phyloP scores from a whole-genome alignment of 2,113 vertebrate genomes.

The Riparia riparia region DNA sequence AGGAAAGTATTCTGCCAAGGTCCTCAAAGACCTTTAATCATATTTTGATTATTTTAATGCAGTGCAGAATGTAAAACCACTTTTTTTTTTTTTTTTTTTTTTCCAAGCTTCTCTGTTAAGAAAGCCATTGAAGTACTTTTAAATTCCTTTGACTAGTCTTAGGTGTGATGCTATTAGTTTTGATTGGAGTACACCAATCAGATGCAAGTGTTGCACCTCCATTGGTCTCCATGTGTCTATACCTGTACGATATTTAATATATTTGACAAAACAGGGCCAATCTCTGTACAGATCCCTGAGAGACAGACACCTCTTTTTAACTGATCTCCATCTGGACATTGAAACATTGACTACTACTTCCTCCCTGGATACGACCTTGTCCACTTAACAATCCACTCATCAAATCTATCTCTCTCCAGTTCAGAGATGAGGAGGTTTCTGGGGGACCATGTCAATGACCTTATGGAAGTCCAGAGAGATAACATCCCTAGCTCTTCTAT shows the following conservation, averaged over 20 bases:
- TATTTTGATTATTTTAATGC: background rate
- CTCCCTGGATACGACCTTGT: background rate
- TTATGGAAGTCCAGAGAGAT: background rate
- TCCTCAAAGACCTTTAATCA: background rate
- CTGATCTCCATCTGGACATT: background rate
- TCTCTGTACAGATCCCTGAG: background rate
- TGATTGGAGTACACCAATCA: background rate
- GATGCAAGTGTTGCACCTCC: background rate
- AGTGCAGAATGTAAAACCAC: accelerated
- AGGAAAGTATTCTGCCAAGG: background rate
- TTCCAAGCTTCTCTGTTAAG: accelerated
- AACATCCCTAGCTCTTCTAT: background rate
- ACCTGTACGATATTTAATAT: background rate
- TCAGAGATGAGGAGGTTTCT: background rate
- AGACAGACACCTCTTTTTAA: background rate
- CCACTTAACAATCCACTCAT: background rate
- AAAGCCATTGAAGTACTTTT: background rate
- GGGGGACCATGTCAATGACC: background rate
- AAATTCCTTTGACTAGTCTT: background rate
- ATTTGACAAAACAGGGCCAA: background rate
- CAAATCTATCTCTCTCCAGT: background rate
- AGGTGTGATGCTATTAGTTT: background rate
- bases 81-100: background rate
- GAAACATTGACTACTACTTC: background rate
- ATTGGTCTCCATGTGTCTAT: background rate